These are phyloP conservation scores for Epizoanthus ramosus DNA, from an alignment of 92 coral and sea anemone genomes.

Conservation along the genomic window DNA sequence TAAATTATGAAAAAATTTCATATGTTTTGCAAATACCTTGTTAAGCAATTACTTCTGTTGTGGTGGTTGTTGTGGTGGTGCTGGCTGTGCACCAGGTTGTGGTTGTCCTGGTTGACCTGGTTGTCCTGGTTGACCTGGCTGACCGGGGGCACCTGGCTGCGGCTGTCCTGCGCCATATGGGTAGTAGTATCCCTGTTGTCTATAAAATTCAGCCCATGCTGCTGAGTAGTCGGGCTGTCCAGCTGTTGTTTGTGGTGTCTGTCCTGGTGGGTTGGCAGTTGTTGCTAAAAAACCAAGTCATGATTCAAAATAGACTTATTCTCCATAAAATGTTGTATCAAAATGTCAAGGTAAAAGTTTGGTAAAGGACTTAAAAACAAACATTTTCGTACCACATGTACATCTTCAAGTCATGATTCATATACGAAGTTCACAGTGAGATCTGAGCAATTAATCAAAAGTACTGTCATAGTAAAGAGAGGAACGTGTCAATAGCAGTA, in stretches of 20 bases:
- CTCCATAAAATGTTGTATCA: too few relatives aligned
- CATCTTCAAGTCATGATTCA: too few relatives aligned
- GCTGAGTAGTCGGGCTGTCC: slow-evolving; percentile 96
- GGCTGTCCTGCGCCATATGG: slow-evolving; percentile 76
- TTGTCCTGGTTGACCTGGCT: slow-evolving; percentile 47
- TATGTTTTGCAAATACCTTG: too few relatives aligned
- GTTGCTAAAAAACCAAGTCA: neutral
- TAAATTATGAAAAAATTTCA: too few relatives aligned
- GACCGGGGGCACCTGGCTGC: slow-evolving; percentile 68
- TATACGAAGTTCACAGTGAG: neutral
- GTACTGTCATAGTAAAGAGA: neutral
- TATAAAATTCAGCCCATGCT: slow-evolving; percentile 96
- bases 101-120: slow-evolving; percentile 47
- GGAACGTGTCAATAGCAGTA: too few relatives aligned
- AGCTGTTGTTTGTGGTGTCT: slow-evolving; percentile 23
- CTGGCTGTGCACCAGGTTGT: slow-evolving; percentile 35
- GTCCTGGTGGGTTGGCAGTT: slow-evolving; percentile 50
- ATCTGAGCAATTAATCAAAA: neutral
- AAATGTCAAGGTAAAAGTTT: too few relatives aligned
- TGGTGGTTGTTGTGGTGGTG: slow-evolving; percentile 51
- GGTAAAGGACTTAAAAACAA: too few relatives aligned
- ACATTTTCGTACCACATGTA: too few relatives aligned
- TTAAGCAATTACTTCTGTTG: slow-evolving; percentile 10
- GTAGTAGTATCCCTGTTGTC: slow-evolving; percentile 87
- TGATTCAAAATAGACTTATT: too few relatives aligned